Base-by-base conservation (phyloP, 2,797 vertebrate genomes). In the Squalus acanthias region DNA sequence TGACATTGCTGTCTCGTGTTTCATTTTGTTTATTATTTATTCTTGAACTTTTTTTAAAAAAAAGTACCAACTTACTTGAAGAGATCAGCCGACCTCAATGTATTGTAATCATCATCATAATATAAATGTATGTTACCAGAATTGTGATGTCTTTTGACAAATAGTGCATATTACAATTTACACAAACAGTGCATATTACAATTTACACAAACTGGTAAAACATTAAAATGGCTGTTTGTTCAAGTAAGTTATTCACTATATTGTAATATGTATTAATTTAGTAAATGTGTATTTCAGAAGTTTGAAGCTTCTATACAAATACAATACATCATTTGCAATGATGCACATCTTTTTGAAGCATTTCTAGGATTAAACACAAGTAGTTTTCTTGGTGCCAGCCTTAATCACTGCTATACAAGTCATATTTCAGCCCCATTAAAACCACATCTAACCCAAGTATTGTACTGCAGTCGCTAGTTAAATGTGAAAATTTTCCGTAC, bases 21-120 rank as follows among this genome's bases (percentile, higher is more conserved):
- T n/a, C 29, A 13, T 63, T 60, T 69, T 91, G 57, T 29, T 22
- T 95, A 95, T 69, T 94, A 8, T 9, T 46, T 39, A 95, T 95
- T 95, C 22, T 76, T 95, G 26, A 92, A 33, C 9, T 33, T 53
- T 74, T 69, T 95, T 74, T 39, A 53, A 57, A 57, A 95, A 91
- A 13, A 93, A 50, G 22, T 70, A 72, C 67, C 53, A 76, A 95
- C 70, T 76, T 95, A 92, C 89, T 92, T 92, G 89, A 57, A 70
- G 50, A 95, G 53, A n/a, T 72, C 29, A 57, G 70, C 94, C 94
- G 76, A 95, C 94, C 50, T 95, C 70, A 95, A 15, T 72, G 50
- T 57, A 76, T 69, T 95, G 92, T 74, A 57, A 74, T 57, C 53
- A 57, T 57, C 53, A 92, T 92, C 89, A 92, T 65, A 65, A 92